Evolutionary conservation across 2,888 invertebrate genomes (phyloP).

Genomic region (Drosophila sordidula): DNA sequence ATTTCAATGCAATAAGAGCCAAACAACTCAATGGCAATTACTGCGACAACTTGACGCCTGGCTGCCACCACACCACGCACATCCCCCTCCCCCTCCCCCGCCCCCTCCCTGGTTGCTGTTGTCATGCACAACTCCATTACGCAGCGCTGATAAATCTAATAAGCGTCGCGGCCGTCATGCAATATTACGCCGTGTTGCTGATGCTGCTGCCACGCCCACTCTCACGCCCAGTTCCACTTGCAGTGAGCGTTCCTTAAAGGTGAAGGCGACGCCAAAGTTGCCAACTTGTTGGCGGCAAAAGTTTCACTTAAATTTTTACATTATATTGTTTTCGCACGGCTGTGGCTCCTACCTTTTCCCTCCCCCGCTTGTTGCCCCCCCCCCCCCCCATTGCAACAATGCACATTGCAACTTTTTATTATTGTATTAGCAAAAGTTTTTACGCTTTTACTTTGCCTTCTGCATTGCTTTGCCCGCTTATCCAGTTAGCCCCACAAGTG

Average conservation of each 20-base stretch:
- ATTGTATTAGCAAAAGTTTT: constrained; percentile 76
- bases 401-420: constrained; percentile 75
- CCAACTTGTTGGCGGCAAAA: constrained; percentile 64
- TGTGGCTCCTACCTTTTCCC: background rate
- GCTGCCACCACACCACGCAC: too few relatives aligned
- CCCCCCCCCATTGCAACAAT: constrained; percentile 49
- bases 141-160: constrained; percentile 76
- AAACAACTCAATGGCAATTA: constrained; percentile 53
- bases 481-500: constrained; percentile 21
- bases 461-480: constrained; percentile 34
- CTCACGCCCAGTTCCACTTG: background rate
- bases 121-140: constrained; percentile 62
- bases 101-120: constrained; percentile 11
- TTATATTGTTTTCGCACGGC: constrained; percentile 40
- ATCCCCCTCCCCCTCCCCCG: background rate
- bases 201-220: constrained; percentile 17
- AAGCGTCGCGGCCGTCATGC: constrained; percentile 68
- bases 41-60: constrained; percentile 40
- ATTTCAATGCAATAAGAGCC: constrained; percentile 43
- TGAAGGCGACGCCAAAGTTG: constrained; percentile 60
- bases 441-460: constrained; percentile 51
- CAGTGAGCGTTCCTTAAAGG: constrained; percentile 58
- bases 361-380: background rate
- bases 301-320: constrained; percentile 66
- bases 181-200: constrained; percentile 54